Conservation (phyloP, 2,113 vertebrate genomes). For the Cyrtonyx montezumae region DNA sequence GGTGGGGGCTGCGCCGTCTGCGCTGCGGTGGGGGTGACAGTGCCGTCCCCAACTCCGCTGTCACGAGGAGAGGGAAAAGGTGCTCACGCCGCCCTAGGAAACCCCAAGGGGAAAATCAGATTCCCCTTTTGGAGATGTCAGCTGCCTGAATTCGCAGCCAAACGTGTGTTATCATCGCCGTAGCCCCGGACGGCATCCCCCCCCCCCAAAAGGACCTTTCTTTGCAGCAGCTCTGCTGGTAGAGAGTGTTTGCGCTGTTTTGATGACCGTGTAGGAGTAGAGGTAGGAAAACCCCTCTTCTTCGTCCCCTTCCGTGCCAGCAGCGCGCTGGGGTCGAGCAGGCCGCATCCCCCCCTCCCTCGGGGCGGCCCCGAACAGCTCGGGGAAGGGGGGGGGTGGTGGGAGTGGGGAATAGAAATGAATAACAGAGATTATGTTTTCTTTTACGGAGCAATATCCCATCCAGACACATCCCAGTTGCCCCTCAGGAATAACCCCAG, state of each 20-base stretch:
- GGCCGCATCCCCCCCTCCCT: neutral
- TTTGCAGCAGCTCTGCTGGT: neutral
- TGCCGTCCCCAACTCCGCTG: neutral
- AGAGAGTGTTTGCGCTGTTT: neutral
- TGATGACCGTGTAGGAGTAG: neutral
- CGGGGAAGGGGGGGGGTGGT: neutral
- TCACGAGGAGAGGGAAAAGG: neutral
- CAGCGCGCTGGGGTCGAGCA: neutral
- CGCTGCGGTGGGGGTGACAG: neutral
- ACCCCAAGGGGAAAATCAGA: neutral
- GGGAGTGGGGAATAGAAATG: neutral
- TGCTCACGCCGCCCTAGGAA: neutral
- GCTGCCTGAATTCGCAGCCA: neutral
- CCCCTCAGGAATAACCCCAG: too few relatives aligned
- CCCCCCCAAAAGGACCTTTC: neutral
- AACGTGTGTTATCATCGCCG: neutral
- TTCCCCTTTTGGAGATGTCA: neutral
- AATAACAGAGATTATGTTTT: neutral
- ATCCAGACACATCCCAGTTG: neutral
- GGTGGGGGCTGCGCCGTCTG: neutral
- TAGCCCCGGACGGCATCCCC: fast-evolving
- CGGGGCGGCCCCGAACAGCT: neutral
- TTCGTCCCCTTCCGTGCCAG: neutral
- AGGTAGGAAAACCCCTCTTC: neutral
- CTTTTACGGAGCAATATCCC: neutral